Conservation (phyloP, 2,888 invertebrate genomes). For the Falcaria lacertinaria region DNA sequence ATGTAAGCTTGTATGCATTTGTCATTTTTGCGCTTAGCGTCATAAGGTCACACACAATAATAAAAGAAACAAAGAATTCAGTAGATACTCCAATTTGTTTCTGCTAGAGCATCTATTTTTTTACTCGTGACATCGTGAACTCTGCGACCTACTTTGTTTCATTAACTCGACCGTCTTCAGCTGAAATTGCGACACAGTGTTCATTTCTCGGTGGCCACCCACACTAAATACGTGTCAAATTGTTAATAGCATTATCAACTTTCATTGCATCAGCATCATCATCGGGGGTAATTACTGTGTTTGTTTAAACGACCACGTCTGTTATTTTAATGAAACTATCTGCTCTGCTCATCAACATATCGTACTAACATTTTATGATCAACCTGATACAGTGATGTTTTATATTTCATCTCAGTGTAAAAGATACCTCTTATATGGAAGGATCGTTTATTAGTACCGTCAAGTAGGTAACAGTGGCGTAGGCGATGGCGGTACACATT, state of each 20-base stretch:
- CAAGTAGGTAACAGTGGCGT: slow-evolving; percentile 72
- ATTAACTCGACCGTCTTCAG: slow-evolving; percentile 50
- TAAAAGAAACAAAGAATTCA: not conserved
- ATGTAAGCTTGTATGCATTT: too few relatives aligned
- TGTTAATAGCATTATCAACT: slow-evolving; percentile 72
- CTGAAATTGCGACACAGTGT: slow-evolving; percentile 54
- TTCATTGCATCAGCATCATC: slow-evolving; percentile 67
- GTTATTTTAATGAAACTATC: slow-evolving; percentile 62
- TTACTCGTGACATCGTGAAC: slow-evolving; percentile 4
- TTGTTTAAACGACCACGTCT: slow-evolving; percentile 51
- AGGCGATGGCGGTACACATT: slow-evolving; percentile 77
- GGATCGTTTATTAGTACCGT: slow-evolving; percentile 59
- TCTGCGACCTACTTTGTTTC: slow-evolving; percentile 41
- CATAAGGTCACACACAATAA: not conserved
- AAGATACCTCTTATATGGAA: slow-evolving; percentile 26
- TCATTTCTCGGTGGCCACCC: slow-evolving; percentile 60
- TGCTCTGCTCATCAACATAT: slow-evolving; percentile 58
- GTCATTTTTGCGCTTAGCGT: too few relatives aligned
- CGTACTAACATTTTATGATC: slow-evolving; percentile 41
- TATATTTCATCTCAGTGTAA: slow-evolving; percentile 20
- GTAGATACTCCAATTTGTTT: slow-evolving; percentile 1
- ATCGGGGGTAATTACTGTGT: slow-evolving; percentile 54
- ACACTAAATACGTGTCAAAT: slow-evolving; percentile 71
- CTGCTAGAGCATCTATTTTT: slow-evolving; percentile 2
- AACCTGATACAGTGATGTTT: slow-evolving; percentile 20